Percentiles rank a stretch among this genome's conserved stretches.
Conservation (phyloP, 2,888 invertebrate species). For the Oconnorella tubifera region DNA sequence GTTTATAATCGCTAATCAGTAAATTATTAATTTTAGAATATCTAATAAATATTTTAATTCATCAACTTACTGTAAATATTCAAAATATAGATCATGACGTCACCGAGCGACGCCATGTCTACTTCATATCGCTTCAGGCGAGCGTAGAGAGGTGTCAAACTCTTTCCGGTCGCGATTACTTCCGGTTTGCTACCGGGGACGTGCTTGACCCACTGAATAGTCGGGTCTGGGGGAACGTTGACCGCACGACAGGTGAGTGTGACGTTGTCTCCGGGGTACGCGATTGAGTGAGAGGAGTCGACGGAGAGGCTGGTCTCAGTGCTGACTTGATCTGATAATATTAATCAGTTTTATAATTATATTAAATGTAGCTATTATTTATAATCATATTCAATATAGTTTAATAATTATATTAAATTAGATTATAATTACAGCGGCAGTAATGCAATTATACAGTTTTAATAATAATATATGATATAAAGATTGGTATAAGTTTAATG, state of each 20-base stretch:
- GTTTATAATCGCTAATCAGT: too few relatives aligned
- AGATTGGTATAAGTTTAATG: too few relatives aligned
- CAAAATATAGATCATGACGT: conserved; percentile 19
- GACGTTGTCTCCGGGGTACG: conserved; percentile 17
- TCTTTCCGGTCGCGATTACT: conserved; percentile 2
- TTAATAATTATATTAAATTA: too few relatives aligned
- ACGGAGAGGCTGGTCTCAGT: conserved; percentile 6
- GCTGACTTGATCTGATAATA: too few relatives aligned
- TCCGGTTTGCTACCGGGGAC: conserved; percentile 3
- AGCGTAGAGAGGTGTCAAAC: conserved; percentile 2
- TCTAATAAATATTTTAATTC: too few relatives aligned
- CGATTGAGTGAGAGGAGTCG: conserved; percentile 10
- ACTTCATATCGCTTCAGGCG: conserved; percentile 12
- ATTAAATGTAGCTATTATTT: too few relatives aligned
- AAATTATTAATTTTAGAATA: too few relatives aligned
- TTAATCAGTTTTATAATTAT: too few relatives aligned
- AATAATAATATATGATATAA: too few relatives aligned
- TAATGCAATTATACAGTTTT: too few relatives aligned
- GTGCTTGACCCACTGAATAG: conserved; percentile 15
- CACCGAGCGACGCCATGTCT: conserved; percentile 5
- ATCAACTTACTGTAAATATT: conserved; percentile 19
- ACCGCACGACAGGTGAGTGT: conserved; percentile 20
- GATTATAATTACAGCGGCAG: too few relatives aligned
- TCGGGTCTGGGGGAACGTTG: background rate
- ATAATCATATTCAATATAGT: too few relatives aligned